Conservation (phyloP, 1,140 invertebrate species). For the Paracyclopina nana region DNA sequence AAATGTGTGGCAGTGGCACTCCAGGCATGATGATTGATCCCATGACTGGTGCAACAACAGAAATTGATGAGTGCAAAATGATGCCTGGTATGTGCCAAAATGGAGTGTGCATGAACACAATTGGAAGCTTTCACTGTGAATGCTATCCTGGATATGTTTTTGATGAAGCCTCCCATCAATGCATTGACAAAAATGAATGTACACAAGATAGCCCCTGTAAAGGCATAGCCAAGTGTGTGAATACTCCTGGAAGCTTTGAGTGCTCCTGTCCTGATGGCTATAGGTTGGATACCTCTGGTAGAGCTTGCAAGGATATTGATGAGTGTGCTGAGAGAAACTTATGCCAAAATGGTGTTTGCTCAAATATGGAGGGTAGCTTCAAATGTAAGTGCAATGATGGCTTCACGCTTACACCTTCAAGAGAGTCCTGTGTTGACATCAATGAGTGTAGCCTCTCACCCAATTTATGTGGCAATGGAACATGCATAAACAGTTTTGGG, state of each 20-base stretch:
- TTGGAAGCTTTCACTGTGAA: constrained; percentile 48
- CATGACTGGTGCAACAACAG: constrained; percentile 47
- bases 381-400: constrained; percentile 40
- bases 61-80: constrained; percentile 57
- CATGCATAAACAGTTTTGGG: constrained; percentile 52
- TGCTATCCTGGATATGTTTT: constrained; percentile 47
- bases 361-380: constrained; percentile 41
- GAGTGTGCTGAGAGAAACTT: constrained; percentile 47
- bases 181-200: constrained; percentile 44
- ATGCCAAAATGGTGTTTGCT: constrained; percentile 29
- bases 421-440: constrained; percentile 47
- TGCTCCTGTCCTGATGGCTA: constrained; percentile 55
- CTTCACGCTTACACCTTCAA: constrained; percentile 33
- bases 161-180: constrained; percentile 44
- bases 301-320: constrained; percentile 35
- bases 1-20: constrained; percentile 32
- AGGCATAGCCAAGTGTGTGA: constrained; percentile 55
- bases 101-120: constrained; percentile 55
- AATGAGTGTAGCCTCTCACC: constrained; percentile 50
- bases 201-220: constrained; percentile 41
- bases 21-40: constrained; percentile 52
- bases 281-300: constrained; percentile 31
- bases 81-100: constrained; percentile 67
- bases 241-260: constrained; percentile 46
- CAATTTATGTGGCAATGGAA: constrained; percentile 57